phyloP scores from a whole-genome alignment of 2,113 vertebrate genomes.

The Ramphastos sulfuratus region DNA sequence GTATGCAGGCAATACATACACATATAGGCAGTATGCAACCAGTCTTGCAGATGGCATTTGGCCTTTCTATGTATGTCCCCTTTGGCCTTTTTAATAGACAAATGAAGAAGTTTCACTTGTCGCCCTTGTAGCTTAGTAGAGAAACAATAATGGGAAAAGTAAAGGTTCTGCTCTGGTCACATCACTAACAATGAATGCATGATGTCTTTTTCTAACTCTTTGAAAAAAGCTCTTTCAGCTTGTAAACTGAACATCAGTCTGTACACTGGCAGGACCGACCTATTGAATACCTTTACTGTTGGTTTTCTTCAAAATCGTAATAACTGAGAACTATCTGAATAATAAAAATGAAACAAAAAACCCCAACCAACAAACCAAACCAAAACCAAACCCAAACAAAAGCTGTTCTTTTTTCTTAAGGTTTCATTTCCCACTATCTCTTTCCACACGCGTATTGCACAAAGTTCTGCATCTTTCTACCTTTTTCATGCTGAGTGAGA shows the following conservation, averaged over 20 bases:
- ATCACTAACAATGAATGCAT: neutral
- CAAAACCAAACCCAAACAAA: neutral
- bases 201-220: neutral
- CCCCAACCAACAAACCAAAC: too few species aligned
- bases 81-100: neutral
- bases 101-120: neutral
- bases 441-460: neutral
- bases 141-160: neutral
- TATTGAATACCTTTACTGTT: neutral
- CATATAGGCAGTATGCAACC: neutral
- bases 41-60: neutral
- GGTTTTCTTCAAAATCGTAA: neutral
- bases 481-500: neutral
- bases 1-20: neutral
- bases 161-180: neutral
- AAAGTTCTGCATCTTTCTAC: neutral
- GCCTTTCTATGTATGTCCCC: neutral
- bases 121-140: neutral
- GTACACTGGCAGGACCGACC: neutral
- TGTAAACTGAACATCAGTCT: neutral
- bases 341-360: neutral
- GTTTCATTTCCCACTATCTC: neutral
- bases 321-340: neutral
- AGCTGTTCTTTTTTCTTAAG: neutral
- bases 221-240: neutral